Base-by-base conservation (phyloP, 1,140 invertebrate genomes). In the Lasaia peninsularis region DNA sequence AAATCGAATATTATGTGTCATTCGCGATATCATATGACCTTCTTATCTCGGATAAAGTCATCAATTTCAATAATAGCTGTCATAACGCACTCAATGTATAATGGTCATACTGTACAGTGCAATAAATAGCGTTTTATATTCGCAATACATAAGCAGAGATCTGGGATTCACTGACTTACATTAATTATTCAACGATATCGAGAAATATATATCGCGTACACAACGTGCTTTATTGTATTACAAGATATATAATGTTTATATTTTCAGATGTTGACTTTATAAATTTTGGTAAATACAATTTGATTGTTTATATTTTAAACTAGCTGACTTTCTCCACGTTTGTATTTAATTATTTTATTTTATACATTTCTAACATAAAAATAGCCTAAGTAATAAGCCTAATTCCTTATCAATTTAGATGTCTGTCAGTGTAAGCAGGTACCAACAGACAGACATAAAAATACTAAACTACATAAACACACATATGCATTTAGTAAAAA, bases 1-100 rank as follows among this genome's bases (percentile, higher is more conserved):
- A 88, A 88, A 86, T 81, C 80, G 78, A 80, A 63, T 74, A 74
- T 83, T 78, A 86, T 78, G 73, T 82, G 83, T 76, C 75, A 73
- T 77, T 73, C 56, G 68, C 56, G 81, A 83, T 85, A 83, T 72
- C 73, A 50, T 61, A 63, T 79, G 76, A 86, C 82, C 84, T 63
- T 71, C 75, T 79, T 87, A 87, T 87, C 84, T 77, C 31, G 69
- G 59, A 78, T 84, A 87, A 75, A 83, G 80, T 78, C 84, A 83
- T 86, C 74, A 80, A 77, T 88, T 80, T 85, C 78, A 86, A 86
- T 88, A 85, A 79, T 80, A 73, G 67, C 69, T 73, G 70, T 78
- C 74, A 73, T 77, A 78, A 75, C 66, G 68, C 58, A 51, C 73
- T 80, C 73, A 79, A 75, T 77, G 78, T 84, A 74, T 72, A 71